phyloP scores from a whole-genome alignment of 2,113 vertebrate genomes.

The Pluvialis apricaria region DNA sequence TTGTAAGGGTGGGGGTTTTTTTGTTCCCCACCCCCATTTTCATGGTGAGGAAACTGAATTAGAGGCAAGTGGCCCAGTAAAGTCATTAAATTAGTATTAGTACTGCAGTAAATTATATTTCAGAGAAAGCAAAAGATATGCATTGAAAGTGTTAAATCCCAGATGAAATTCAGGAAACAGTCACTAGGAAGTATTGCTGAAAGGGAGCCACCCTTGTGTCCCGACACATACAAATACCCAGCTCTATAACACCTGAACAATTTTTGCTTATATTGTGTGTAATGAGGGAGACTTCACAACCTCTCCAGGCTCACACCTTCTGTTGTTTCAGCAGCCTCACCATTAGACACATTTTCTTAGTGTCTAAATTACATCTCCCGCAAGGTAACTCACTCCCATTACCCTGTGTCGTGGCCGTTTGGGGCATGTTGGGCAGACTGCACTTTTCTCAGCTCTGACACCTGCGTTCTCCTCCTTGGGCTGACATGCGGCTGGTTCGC shows the following conservation, averaged over 20 bases:
- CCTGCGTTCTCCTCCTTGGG: not conserved
- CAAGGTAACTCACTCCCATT: not conserved
- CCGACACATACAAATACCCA: not conserved
- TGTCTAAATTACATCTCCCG: not conserved
- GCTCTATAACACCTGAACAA: not conserved
- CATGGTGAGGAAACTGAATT: not conserved
- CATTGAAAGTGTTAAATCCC: not conserved
- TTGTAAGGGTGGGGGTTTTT: not conserved
- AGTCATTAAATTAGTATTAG: not conserved
- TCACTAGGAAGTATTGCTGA: not conserved
- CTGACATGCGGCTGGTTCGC: rapidly evolving
- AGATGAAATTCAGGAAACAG: not conserved
- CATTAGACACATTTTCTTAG: not conserved
- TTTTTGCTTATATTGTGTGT: not conserved
- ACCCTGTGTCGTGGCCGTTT: rapidly evolving
- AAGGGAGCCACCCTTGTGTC: not conserved
- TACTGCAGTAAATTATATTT: not conserved
- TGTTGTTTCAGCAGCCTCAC: not conserved
- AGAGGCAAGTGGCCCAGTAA: not conserved
- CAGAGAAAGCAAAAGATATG: not conserved
- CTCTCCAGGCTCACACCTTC: not conserved
- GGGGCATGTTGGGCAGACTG: not conserved
- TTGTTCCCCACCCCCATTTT: not conserved
- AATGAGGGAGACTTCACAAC: not conserved
- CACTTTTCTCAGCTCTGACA: rapidly evolving